These are phyloP conservation scores for Python bivittatus DNA, from an alignment of 2,113 vertebrate genomes.

Conservation along the genomic window DNA sequence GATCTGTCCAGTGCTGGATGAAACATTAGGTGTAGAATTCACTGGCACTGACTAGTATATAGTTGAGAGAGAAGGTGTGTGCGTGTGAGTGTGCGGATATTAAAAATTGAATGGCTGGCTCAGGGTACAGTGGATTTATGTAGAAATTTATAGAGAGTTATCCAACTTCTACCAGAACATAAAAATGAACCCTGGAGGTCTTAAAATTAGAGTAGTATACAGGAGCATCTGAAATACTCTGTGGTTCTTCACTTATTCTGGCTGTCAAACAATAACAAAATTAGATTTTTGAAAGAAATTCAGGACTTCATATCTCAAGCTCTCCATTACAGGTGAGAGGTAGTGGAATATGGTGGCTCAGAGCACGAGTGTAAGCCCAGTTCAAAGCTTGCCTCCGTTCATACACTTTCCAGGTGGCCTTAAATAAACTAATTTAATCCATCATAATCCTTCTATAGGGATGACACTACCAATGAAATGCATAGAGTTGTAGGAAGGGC, in stretches of 20 bases:
- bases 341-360: not conserved
- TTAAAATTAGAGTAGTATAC: not conserved
- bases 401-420: not conserved
- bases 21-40: conserved; percentile 38
- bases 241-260: conserved; percentile 15
- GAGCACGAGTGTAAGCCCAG: not conserved
- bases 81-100: not conserved
- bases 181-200: conserved; percentile 24
- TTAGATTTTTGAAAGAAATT: conserved; percentile 5
- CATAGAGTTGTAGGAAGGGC: not conserved
- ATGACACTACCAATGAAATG: not conserved
- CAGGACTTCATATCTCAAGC: not conserved
- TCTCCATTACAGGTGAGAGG: not conserved
- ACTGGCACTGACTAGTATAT: conserved; percentile 38
- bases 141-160: not conserved
- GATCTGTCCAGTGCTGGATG: conserved; percentile 20
- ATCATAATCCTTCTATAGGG: not conserved
- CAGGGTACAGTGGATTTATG: conserved; percentile 39
- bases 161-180: conserved; percentile 12
- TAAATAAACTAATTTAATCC: not conserved
- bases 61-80: conserved; percentile 28
- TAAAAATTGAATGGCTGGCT: conserved; percentile 44
- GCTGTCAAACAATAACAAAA: conserved; percentile 13
- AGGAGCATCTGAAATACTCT: conserved; percentile 27
- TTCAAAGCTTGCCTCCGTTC: not conserved